phyloP scores from a whole-genome alignment of 2,888 invertebrate species.

The Iselma pallidipennis region DNA sequence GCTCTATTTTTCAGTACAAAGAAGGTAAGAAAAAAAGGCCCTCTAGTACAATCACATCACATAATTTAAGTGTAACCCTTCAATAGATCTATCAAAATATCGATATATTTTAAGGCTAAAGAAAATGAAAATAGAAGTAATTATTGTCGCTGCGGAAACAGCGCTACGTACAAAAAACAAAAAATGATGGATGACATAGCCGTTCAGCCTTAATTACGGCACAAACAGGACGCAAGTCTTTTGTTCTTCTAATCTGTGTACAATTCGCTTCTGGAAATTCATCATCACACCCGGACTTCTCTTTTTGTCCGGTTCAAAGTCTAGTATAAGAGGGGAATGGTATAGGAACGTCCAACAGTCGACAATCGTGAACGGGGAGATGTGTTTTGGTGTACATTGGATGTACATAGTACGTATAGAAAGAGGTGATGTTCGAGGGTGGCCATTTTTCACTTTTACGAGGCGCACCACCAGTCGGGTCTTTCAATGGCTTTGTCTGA shows the following conservation, averaged over 20 bases:
- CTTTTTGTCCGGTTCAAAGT: not conserved
- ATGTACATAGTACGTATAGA: not conserved
- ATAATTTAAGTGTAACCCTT: too few relatives aligned
- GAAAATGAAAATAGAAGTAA: not conserved
- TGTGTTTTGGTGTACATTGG: not conserved
- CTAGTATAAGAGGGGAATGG: not conserved
- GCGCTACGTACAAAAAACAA: conserved; percentile 8
- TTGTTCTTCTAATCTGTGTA: conserved; percentile 32
- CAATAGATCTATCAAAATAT: not conserved
- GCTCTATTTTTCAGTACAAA: too few relatives aligned
- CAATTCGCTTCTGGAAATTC: conserved; percentile 9
- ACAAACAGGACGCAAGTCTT: conserved; percentile 32
- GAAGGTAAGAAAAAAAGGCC: too few relatives aligned
- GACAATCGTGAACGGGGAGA: not conserved
- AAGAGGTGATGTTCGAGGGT: not conserved
- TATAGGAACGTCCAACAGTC: not conserved
- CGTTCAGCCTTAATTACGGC: conserved; percentile 34
- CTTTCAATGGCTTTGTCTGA: conserved; percentile 1
- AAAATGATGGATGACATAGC: conserved; percentile 33
- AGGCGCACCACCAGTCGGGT: conserved; percentile 30
- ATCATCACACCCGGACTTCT: not conserved
- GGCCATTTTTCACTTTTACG: conserved; percentile 27
- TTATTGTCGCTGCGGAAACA: not conserved
- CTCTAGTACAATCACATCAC: too few relatives aligned
- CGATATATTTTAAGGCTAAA: not conserved